Base-by-base conservation (phyloP, 2,888 invertebrate genomes). In the Caenorhabditis sulstoni region DNA sequence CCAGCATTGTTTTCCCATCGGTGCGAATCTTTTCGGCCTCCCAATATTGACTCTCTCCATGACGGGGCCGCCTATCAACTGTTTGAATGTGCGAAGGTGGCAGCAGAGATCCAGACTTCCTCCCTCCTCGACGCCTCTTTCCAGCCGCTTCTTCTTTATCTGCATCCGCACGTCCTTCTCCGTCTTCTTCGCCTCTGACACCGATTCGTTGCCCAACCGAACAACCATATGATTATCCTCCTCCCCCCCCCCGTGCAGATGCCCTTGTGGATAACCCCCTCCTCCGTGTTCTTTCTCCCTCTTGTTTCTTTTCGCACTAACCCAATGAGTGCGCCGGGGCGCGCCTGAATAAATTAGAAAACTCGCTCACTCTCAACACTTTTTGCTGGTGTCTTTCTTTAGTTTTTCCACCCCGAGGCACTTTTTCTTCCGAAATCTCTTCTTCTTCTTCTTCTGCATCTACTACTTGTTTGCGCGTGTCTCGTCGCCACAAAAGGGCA, bases 171-270 rank as follows among this genome's bases (percentile, higher is more conserved):
- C n/a, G 29, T 29, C 29, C 29, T 29, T 29, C 29, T 7, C 29
- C 29, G n/a, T 58, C 59, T 44, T 52, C 12, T 52, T 29, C 47
- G 1, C 29, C 7, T 35, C 20, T 59, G 20, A 52, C 68, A 68
- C 68, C 45, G 35, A 41, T 52, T 68, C 59, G 68, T 61, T 68
- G 59, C 45, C 52, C 59, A 59, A 61, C 44, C 52, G 68, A 68
- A 68, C 68, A 71, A 71, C 71, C 71, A 62, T 71, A 55, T 62
- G 71, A 62, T 71, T 62, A 71, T 50, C 66, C 57, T n/a, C 23
- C 37, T 29, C 2, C 20, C 18, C 16, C 23, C 45, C 57, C 29
- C 7, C 29, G n/a, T n/a, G n/a, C 18, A 66, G 66, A 67, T 67
- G 65, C 49, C 67, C 75, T 62, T 67, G 47, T 49, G 53, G 53